phyloP scores from a whole-genome alignment of 2,888 invertebrate species.

The Cyclophora albipunctata region DNA sequence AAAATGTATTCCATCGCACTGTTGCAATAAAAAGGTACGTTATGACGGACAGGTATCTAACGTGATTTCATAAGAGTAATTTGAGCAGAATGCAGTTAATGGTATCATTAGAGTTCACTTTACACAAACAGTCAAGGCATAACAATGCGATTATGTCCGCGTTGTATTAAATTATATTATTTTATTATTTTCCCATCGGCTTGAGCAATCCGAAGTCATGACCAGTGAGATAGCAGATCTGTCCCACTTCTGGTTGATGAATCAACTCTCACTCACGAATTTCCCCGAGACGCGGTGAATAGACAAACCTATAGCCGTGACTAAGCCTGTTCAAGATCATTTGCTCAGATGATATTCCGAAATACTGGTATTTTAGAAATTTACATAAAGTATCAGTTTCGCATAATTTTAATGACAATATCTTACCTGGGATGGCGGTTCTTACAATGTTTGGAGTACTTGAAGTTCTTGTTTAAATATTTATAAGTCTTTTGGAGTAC shows the following conservation, averaged over 20 bases:
- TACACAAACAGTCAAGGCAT: slow-evolving; percentile 22
- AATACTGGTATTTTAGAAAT: too few relatives aligned
- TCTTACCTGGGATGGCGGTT: too few relatives aligned
- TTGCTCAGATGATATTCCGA: too few relatives aligned
- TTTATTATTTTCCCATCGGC: slow-evolving; percentile 14
- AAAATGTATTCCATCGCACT: too few relatives aligned
- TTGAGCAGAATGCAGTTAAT: slow-evolving; percentile 23
- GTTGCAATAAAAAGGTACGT: too few relatives aligned
- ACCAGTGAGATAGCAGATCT: slow-evolving; percentile 29
- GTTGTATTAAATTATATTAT: slow-evolving; percentile 4
- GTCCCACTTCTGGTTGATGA: slow-evolving; percentile 22
- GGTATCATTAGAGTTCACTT: slow-evolving; percentile 21
- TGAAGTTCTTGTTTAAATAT: too few relatives aligned
- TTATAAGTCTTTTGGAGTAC: too few relatives aligned
- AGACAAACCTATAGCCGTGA: not conserved
- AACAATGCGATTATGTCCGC: slow-evolving; percentile 27
- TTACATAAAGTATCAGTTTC: too few relatives aligned
- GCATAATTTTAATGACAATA: too few relatives aligned
- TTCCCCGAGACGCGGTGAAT: slow-evolving; percentile 14
- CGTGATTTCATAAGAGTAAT: slow-evolving; percentile 16
- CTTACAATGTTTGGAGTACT: too few relatives aligned
- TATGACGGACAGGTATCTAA: too few relatives aligned
- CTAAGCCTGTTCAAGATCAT: too few relatives aligned
- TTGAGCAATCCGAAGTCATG: slow-evolving; percentile 28
- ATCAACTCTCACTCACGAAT: slow-evolving; percentile 31